phyloP scores from a whole-genome alignment of 2,113 vertebrate species.

The Clupea harengus region DNA sequence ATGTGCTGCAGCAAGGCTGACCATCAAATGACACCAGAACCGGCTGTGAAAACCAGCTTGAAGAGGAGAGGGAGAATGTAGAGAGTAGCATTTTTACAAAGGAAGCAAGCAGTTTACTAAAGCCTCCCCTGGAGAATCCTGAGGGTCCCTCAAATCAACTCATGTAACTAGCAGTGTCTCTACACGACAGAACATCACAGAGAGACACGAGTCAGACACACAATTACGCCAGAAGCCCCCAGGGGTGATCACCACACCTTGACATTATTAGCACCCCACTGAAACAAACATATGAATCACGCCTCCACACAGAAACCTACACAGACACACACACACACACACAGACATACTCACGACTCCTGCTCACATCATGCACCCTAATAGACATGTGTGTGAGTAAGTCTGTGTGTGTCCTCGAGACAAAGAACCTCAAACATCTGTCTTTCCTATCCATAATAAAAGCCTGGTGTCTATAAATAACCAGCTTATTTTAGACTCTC shows the following conservation, averaged over 20 bases:
- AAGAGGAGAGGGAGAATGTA: neutral
- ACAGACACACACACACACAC: neutral
- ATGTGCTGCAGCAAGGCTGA: neutral
- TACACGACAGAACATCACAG: neutral
- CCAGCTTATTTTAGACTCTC: neutral
- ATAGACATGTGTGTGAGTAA: neutral
- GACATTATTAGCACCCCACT: neutral
- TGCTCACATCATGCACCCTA: neutral
- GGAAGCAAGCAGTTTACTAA: neutral
- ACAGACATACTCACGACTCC: neutral
- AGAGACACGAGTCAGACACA: neutral
- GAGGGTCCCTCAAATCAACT: neutral
- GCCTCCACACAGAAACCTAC: neutral
- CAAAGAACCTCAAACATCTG: neutral
- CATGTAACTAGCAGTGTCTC: neutral
- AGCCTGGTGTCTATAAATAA: neutral
- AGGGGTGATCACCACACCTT: neutral
- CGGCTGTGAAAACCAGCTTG: neutral
- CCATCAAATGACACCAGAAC: neutral
- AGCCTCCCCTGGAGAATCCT: neutral
- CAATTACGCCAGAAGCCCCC: neutral
- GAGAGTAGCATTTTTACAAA: neutral
- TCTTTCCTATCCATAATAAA: neutral
- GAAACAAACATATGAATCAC: neutral
- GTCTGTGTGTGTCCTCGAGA: neutral